These are phyloP conservation scores for Pyrgus malvae DNA, from an alignment of 2,888 invertebrate genomes.

Conservation along the genomic window DNA sequence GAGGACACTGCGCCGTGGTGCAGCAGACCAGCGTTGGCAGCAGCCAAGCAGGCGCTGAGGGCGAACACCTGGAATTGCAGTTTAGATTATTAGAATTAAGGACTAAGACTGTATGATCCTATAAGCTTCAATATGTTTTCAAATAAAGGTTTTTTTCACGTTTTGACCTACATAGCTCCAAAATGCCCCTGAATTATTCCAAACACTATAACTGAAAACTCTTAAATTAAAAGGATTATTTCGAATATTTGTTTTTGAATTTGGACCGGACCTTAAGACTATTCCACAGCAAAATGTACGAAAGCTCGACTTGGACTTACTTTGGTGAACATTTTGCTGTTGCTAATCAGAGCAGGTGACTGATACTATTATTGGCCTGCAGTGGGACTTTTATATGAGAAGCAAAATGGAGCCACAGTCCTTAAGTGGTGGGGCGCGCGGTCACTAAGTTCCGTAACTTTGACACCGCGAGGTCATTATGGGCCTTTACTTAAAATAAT, in stretches of 20 bases:
- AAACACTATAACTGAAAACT: no score
- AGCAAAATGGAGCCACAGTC: constrained; percentile 72
- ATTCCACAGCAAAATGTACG: neutral
- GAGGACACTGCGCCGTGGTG: constrained; percentile 77
- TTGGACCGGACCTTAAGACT: no score
- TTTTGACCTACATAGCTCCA: no score
- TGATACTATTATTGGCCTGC: constrained; percentile 73
- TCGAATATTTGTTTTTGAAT: no score
- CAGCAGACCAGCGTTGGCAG: constrained; percentile 80
- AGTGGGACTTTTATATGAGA: constrained; percentile 79
- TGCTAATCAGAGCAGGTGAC: constrained; percentile 76
- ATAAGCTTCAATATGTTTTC: no score
- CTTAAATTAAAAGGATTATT: no score
- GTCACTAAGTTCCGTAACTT: constrained; percentile 80
- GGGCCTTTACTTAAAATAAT: constrained; percentile 51
- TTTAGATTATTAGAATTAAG: no score
- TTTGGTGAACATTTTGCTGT: constrained; percentile 80
- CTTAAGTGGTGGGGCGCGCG: constrained; percentile 69
- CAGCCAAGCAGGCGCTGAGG: constrained; percentile 73
- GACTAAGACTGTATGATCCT: no score
- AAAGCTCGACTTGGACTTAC: constrained; percentile 52
- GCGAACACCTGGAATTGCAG: constrained; percentile 56
- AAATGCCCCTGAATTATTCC: no score
- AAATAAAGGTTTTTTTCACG: no score
- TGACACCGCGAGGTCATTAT: constrained; percentile 78